These are phyloP conservation scores for Orius insidiosus DNA, from an alignment of 1,140 invertebrate genomes.

Conservation along the genomic window DNA sequence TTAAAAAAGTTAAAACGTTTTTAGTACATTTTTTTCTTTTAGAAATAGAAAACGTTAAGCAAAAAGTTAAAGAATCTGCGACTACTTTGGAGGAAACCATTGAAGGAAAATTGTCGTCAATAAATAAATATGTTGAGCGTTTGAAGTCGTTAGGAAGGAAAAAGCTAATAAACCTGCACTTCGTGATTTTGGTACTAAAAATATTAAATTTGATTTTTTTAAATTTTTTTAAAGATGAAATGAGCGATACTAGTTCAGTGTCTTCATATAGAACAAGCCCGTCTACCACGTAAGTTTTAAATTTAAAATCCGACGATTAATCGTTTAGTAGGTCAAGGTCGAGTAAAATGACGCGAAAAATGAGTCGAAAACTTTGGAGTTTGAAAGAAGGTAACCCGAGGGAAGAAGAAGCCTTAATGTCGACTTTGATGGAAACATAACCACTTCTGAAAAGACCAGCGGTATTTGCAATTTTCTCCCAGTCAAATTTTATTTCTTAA, in stretches of 20 bases:
- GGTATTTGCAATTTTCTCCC: slow-evolving; percentile 6
- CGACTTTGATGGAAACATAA: slow-evolving; percentile 16
- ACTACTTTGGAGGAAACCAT: slow-evolving; percentile 2
- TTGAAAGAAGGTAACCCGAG: slow-evolving; percentile 75
- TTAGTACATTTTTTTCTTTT: not conserved
- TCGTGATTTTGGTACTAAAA: slow-evolving; percentile 5
- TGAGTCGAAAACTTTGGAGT: slow-evolving; percentile 66
- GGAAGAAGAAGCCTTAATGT: slow-evolving; percentile 73
- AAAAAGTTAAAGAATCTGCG: no score
- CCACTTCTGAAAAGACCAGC: slow-evolving; percentile 13
- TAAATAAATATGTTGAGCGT: slow-evolving; percentile 13
- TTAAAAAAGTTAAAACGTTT: not conserved
- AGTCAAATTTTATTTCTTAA: not conserved
- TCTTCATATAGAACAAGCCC: slow-evolving; percentile 19
- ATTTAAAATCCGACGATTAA: not conserved
- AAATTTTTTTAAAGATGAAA: slow-evolving; percentile 26
- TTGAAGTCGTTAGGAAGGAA: slow-evolving; percentile 16
- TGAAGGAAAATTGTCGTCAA: slow-evolving; percentile 9
- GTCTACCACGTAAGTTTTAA: slow-evolving; percentile 9
- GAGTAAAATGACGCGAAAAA: slow-evolving; percentile 37
- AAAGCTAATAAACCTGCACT: slow-evolving; percentile 12
- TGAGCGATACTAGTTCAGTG: slow-evolving; percentile 58
- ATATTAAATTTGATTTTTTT: no score
- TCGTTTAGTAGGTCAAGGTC: slow-evolving; percentile 16
- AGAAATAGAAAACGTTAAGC: not conserved